Percentiles rank a stretch among this genome's conserved stretches.
Conservation (phyloP, 2,113 vertebrate species). For the Sprattus sprattus region DNA sequence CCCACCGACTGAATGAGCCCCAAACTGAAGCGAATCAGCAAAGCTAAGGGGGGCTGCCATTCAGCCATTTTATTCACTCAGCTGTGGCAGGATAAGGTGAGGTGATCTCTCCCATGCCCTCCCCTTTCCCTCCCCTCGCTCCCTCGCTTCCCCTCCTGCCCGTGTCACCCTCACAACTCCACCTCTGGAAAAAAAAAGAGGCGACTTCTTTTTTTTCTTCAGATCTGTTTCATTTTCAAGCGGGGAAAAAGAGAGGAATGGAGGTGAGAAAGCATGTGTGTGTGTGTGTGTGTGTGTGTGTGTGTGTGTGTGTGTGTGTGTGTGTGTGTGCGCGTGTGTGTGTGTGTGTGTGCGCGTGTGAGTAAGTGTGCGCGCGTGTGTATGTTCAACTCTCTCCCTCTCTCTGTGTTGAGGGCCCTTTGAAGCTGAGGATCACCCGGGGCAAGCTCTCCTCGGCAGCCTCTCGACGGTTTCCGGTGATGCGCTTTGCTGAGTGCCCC, state of each 20-base stretch:
- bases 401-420: neutral
- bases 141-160: too few species aligned
- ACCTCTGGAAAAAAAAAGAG: neutral
- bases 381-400: neutral
- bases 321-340: neutral
- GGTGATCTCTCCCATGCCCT: too few species aligned
- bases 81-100: neutral
- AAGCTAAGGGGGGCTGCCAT: neutral
- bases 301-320: neutral
- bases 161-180: neutral
- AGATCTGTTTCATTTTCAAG: neutral
- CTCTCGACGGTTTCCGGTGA: neutral
- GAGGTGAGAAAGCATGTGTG: neutral
- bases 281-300: neutral
- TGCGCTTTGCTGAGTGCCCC: neutral
- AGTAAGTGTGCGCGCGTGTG: neutral
- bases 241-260: neutral
- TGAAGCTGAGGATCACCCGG: conserved; percentile 18
- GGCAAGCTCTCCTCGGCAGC: conserved; percentile 7
- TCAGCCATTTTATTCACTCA: neutral
- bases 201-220: too few species aligned
- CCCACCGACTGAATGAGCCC: conserved; percentile 3
- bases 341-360: neutral
- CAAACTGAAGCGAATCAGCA: neutral
- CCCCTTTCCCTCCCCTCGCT: too few species aligned